phyloP scores from a whole-genome alignment of 1,140 invertebrate genomes.

The Gryllus bimaculatus region DNA sequence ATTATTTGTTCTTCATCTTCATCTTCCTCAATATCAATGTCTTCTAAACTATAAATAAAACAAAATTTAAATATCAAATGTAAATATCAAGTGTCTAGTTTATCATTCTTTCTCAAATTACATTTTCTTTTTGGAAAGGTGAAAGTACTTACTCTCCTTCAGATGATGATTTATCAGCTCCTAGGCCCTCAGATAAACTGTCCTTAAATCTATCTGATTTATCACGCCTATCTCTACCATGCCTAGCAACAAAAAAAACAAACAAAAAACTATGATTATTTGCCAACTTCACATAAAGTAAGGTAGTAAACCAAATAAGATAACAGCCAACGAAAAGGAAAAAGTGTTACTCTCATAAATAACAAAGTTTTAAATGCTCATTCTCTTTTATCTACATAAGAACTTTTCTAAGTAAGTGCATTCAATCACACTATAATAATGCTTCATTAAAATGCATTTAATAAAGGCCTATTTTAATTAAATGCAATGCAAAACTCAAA shows the following conservation, averaged over 20 bases:
- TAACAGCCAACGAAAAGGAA: too few relatives aligned
- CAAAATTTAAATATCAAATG: background rate
- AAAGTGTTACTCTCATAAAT: too few relatives aligned
- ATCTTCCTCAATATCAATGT: slow-evolving; percentile 75
- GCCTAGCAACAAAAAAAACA: slow-evolving; percentile 19
- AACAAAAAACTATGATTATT: background rate
- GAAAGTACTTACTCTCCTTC: slow-evolving; percentile 44
- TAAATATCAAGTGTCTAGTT: background rate
- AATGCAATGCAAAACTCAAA: too few relatives aligned
- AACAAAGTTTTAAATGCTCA: too few relatives aligned
- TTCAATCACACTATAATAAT: too few relatives aligned
- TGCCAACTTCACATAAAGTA: too few relatives aligned
- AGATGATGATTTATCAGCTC: slow-evolving; percentile 46
- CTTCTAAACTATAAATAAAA: slow-evolving; percentile 31
- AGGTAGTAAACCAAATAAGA: too few relatives aligned
- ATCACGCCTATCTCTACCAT: slow-evolving; percentile 34
- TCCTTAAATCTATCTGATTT: slow-evolving; percentile 62
- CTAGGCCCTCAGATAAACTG: slow-evolving; percentile 73
- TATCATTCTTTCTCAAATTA: background rate
- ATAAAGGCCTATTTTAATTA: too few relatives aligned
- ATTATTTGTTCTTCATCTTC: slow-evolving; percentile 93
- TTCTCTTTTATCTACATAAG: too few relatives aligned
- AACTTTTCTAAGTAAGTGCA: too few relatives aligned
- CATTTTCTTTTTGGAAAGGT: background rate
- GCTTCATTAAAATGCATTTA: too few relatives aligned